phyloP scores from a whole-genome alignment of 2,888 invertebrate genomes.

The Coenonympha arcania region DNA sequence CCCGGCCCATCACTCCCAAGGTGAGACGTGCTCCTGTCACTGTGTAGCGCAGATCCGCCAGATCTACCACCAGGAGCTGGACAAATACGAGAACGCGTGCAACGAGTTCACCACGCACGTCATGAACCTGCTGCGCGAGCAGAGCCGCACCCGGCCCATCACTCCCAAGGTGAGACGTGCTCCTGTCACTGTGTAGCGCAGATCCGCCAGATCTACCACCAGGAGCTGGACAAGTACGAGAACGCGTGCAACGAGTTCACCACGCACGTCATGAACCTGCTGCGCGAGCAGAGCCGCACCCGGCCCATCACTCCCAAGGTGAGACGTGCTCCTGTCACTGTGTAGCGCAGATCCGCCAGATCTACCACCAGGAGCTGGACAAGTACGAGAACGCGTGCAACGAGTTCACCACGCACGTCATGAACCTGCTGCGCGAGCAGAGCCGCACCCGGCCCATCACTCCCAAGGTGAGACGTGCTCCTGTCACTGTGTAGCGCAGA shows the following conservation, averaged over 20 bases:
- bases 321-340: too few relatives aligned
- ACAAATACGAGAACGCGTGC: constrained; percentile 99
- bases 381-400: constrained; percentile 99
- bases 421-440: constrained; percentile 97
- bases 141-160: constrained; percentile 97
- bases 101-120: constrained; percentile 99
- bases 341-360: constrained; percentile 98
- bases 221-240: constrained; percentile 99
- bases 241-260: constrained; percentile 99
- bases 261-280: constrained; percentile 99
- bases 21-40: too few relatives aligned
- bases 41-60: constrained; percentile 98
- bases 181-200: too few relatives aligned
- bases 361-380: constrained; percentile 99
- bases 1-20: constrained; percentile 98
- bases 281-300: constrained; percentile 96
- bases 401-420: constrained; percentile 99
- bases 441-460: constrained; percentile 98
- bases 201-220: constrained; percentile 98
- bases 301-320: constrained; percentile 98
- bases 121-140: constrained; percentile 96
- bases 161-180: too few relatives aligned
- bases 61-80: constrained; percentile 99
- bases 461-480: too few relatives aligned
- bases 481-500: too few relatives aligned